phyloP scores from a whole-genome alignment of 1,140 invertebrate genomes.

The Wasmannia auropunctata region DNA sequence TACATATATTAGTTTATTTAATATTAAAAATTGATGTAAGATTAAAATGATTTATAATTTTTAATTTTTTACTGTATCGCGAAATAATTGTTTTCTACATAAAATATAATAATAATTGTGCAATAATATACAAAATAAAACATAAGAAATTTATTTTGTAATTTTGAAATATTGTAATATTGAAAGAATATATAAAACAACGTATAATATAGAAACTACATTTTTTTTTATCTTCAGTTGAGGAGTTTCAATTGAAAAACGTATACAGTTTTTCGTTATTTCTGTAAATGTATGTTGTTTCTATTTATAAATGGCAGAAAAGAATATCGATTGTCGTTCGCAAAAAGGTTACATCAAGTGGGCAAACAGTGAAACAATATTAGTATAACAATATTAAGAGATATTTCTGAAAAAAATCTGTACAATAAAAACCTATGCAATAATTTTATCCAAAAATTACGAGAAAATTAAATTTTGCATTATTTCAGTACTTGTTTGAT shows the following conservation, averaged over 20 bases:
- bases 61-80: background rate
- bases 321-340: background rate
- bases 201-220: background rate
- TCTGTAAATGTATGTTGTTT: background rate
- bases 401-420: background rate
- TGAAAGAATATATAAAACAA: background rate
- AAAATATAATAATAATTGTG: background rate
- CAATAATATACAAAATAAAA: background rate
- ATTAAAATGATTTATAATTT: background rate
- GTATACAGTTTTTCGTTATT: background rate
- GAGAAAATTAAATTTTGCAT: background rate
- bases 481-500: background rate
- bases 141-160: background rate
- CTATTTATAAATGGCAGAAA: background rate
- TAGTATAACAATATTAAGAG: background rate
- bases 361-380: background rate
- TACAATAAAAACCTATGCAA: background rate
- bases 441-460: background rate
- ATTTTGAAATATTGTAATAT: background rate
- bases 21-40: conserved; percentile 5
- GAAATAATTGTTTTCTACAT: background rate
- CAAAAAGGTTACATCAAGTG: background rate
- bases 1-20: conserved; percentile 16
- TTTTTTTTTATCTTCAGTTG: background rate
- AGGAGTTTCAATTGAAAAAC: background rate